Base-by-base conservation (phyloP, 2,888 invertebrate species). In the Drosophila sordidapex region DNA sequence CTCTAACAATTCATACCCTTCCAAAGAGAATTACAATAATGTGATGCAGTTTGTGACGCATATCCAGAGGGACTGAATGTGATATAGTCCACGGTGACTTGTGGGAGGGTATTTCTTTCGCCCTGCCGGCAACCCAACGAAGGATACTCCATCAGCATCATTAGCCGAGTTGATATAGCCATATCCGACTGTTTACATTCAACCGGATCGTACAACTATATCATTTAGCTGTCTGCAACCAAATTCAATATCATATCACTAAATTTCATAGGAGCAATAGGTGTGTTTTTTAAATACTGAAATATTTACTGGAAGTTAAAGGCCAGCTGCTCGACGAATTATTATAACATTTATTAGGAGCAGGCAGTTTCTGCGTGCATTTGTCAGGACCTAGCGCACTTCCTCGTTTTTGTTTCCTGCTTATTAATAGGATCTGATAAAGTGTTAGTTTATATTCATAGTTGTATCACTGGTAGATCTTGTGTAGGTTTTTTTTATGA, bases 361-460 rank as follows among this genome's bases (percentile, higher is more conserved):
- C 21, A 7, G 46, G 13, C 2, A 7, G 7, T 46, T 46, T 13
- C 7, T 13, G 13, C 40, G n/a, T 40, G 18, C 13, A 21, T 46
- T 46, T 46, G 46, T 46, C 46, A 46, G 46, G 13, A 2, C 46
- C 13, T 21, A 21, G 7, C 13, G 21, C 21, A 46, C 3, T 25
- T 25, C 8, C 13, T 25, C 4, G 4, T 15, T 25, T 25, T 4
- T 25, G 8, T 15, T 25, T 46, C 46, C 25, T 1, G 25, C 46
- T 15, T 46, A 8, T 25, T 8, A 46, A 25, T 25, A 15, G 15
- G 25, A 46, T 46, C 46, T 15, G 46, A 46, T 46, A 46, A 25
- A 46, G 46, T 46, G 46, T 46, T 46, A 25, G 46, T 15, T 46
- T 54, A 36, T 38, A 27, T 54, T 27, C 25, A 25, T 35, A 48